These are phyloP conservation scores for Drosophila sucinea DNA, from an alignment of 1,140 invertebrate species.

Conservation along the genomic window DNA sequence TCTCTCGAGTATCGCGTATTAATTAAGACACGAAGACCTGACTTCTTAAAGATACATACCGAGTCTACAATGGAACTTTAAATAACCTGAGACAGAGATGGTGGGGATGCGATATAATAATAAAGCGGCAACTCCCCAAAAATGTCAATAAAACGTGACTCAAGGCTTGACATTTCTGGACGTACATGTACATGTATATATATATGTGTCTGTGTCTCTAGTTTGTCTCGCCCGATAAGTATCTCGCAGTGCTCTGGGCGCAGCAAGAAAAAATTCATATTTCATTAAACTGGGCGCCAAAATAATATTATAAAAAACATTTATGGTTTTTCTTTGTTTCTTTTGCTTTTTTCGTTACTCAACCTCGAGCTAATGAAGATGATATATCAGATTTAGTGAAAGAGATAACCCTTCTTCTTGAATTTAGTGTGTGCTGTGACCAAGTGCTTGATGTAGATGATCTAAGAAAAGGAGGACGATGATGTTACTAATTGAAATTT, in stretches of 20 bases:
- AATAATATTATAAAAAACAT: conserved; percentile 50
- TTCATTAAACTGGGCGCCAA: conserved; percentile 64
- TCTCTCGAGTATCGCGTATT: conserved; percentile 50
- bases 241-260: conserved; percentile 43
- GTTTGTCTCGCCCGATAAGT: conserved; percentile 55
- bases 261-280: conserved; percentile 59
- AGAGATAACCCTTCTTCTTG: not conserved
- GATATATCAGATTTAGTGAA: conserved; percentile 39
- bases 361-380: conserved; percentile 40
- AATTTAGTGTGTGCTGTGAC: conserved; percentile 5
- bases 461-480: not conserved
- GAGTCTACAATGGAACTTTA: conserved; percentile 65
- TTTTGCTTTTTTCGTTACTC: not conserved
- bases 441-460: conserved; percentile 5
- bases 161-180: conserved; percentile 55
- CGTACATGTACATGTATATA: conserved; percentile 42
- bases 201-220: conserved; percentile 48
- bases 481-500: conserved; percentile 3
- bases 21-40: conserved; percentile 61
- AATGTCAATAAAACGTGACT: conserved; percentile 61
- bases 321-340: not conserved
- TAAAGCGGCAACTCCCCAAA: conserved; percentile 50
- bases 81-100: conserved; percentile 58
- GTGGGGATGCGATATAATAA: conserved; percentile 59
- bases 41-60: conserved; percentile 28